Evolutionary conservation across 2,888 invertebrate species (phyloP).

Genomic region (Lepidocyrtoides sp.): DNA sequence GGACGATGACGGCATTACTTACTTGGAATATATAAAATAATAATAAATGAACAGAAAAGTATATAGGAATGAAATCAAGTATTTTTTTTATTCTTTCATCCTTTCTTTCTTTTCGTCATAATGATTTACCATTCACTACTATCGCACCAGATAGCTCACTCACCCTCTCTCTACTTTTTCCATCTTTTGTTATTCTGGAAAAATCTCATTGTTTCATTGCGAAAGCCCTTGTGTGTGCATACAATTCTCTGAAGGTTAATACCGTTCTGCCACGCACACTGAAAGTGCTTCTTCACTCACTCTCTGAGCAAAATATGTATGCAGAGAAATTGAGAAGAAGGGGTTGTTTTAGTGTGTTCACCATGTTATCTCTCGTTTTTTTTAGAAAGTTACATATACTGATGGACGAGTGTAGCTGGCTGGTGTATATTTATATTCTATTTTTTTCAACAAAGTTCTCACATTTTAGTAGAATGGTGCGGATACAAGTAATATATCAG

Average conservation of each 20-base stretch:
- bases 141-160: slow-evolving; percentile 1
- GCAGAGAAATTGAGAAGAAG: slow-evolving; percentile 45
- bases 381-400: no score
- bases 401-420: neutral
- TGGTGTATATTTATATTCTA: no score
- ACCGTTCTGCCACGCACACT: slow-evolving; percentile 50
- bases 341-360: slow-evolving; percentile 19
- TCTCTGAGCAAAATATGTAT: neutral
- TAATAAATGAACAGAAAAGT: slow-evolving; percentile 66
- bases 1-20: slow-evolving; percentile 4
- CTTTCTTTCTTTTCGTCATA: slow-evolving; percentile 24
- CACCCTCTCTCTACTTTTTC: slow-evolving; percentile 45
- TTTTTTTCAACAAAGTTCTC: neutral
- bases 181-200: slow-evolving; percentile 28
- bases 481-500: neutral
- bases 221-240: neutral
- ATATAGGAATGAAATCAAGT: slow-evolving; percentile 47
- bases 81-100: neutral
- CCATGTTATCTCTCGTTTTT: neutral
- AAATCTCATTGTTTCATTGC: slow-evolving; percentile 47
- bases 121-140: slow-evolving; percentile 59
- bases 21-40: slow-evolving; percentile 69
- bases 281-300: neutral
- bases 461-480: neutral
- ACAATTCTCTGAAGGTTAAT: slow-evolving; percentile 77